Evolutionary conservation across 2,888 invertebrate species (phyloP).

Genomic region (Hermaeophaga mercurialis): DNA sequence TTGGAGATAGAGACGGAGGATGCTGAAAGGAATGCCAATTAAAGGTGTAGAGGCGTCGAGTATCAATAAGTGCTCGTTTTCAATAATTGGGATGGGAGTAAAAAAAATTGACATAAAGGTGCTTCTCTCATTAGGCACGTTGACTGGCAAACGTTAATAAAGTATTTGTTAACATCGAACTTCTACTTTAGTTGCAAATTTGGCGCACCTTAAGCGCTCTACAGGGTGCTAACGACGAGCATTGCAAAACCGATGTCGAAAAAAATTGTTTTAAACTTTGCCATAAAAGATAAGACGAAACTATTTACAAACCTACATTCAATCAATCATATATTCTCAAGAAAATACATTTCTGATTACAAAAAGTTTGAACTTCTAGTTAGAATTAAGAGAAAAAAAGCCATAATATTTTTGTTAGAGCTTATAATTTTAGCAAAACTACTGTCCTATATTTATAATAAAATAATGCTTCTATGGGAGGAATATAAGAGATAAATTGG

Average conservation of each 20-base stretch:
- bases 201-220: conserved; percentile 14
- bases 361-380: too few species aligned
- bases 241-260: neutral
- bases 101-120: conserved; percentile 23
- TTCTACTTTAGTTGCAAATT: conserved; percentile 22
- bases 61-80: conserved; percentile 28
- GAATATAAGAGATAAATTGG: too few species aligned
- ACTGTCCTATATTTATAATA: too few species aligned
- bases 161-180: conserved; percentile 24
- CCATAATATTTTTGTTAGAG: too few species aligned
- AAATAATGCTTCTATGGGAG: too few species aligned
- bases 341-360: too few species aligned
- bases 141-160: conserved; percentile 21
- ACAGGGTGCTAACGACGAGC: conserved; percentile 8
- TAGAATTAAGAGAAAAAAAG: too few species aligned
- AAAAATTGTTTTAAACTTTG: neutral
- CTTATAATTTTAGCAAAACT: too few species aligned
- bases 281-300: too few species aligned
- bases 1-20: conserved; percentile 14
- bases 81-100: conserved; percentile 24
- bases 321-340: too few species aligned
- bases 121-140: conserved; percentile 23
- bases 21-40: conserved; percentile 26
- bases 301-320: too few species aligned
- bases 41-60: conserved; percentile 25